Conservation (phyloP, 2,888 invertebrate species). For the Agrotis ipsilon region DNA sequence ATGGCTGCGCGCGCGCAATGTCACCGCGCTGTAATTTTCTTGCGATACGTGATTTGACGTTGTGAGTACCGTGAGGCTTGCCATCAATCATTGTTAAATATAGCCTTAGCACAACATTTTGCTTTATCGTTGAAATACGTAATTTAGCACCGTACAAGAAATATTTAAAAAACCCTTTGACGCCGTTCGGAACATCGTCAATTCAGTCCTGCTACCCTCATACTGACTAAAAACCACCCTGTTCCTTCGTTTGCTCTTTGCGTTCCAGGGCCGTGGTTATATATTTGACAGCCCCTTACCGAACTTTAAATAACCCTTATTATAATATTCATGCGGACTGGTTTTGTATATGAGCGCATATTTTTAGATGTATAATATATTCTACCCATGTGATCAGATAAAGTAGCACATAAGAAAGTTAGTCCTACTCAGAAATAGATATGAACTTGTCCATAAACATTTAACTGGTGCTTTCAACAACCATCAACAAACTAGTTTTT, state of each 20-base stretch:
- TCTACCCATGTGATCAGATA: conserved; percentile 17
- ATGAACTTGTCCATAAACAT: conserved; percentile 27
- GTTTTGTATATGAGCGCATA: conserved; percentile 6
- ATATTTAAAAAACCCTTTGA: conserved; percentile 25
- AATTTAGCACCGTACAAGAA: conserved; percentile 28
- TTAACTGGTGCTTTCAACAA: conserved; percentile 23
- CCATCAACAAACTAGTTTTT: conserved; percentile 55
- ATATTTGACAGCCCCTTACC: no score
- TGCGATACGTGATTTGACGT: conserved; percentile 49
- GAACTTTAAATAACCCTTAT: conserved; percentile 24
- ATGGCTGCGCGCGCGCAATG: conserved; percentile 56
- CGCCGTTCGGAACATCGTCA: no score
- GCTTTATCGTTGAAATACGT: conserved; percentile 35
- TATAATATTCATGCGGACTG: conserved; percentile 16
- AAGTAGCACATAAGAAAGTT: conserved; percentile 44
- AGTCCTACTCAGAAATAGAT: conserved; percentile 18
- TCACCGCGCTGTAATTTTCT: conserved; percentile 55
- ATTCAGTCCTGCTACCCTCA: no score
- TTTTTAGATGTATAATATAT: conserved; percentile 23
- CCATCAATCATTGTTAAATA: conserved; percentile 48
- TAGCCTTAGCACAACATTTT: conserved; percentile 38
- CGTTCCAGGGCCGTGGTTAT: no score
- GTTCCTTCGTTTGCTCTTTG: no score
- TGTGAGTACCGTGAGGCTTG: conserved; percentile 21
- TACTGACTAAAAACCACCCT: no score